A percentile compares a stretch with the other conserved stretches of the same genome.
phyloP scores from a whole-genome alignment of 2,113 vertebrate genomes.

The human (Homo sapiens) region DNA sequence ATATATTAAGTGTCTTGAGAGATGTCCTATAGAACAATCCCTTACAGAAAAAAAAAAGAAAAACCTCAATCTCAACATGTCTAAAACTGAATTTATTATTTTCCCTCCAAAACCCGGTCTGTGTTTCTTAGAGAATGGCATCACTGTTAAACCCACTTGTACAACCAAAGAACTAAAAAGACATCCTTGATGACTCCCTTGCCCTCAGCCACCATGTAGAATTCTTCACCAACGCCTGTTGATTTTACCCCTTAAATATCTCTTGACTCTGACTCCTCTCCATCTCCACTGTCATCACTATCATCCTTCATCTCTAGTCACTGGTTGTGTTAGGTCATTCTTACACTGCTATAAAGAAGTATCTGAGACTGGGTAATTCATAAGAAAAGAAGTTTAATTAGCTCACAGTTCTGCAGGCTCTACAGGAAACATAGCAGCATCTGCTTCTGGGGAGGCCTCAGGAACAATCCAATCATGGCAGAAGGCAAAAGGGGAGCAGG shows the following conservation, averaged over 20 bases:
- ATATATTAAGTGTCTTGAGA: not conserved
- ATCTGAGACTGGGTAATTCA: no score
- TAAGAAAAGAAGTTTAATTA: no score
- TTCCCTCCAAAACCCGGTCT: not conserved
- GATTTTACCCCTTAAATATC: not conserved
- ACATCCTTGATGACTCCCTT: not conserved
- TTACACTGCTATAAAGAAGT: no score
- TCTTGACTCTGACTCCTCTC: not conserved
- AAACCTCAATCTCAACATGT: not conserved
- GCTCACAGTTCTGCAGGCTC: no score
- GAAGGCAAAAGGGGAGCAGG: no score
- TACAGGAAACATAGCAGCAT: no score
- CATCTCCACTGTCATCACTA: not conserved
- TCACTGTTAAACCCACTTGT: not conserved
- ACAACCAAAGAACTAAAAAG: not conserved
- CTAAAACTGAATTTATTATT: not conserved
- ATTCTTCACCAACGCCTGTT: not conserved
- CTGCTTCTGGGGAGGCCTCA: no score
- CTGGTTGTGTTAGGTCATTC: no score
- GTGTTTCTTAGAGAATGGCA: not conserved
- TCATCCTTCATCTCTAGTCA: not conserved
- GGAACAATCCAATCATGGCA: no score
- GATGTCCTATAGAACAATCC: not conserved
- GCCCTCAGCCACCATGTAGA: not conserved
- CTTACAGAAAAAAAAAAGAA: not conserved